Evolutionary conservation across 1,140 invertebrate species (phyloP), one percentile per base, ranked within the genome.

Genomic region (Magallana angulata): DNA sequence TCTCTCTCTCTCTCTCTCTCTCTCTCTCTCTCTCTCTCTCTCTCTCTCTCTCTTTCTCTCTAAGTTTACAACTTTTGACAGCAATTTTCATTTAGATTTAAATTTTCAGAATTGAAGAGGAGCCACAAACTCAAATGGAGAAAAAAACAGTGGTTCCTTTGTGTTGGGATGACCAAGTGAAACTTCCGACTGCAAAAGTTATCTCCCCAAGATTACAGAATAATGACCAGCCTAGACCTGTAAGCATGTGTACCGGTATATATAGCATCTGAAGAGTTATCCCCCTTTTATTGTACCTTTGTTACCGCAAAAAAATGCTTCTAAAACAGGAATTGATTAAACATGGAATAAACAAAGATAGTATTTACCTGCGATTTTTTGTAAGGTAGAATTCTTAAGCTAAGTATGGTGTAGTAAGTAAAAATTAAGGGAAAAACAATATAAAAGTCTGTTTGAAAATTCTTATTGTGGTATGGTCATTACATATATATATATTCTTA

Each of bases 101-200:
- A 48, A 16, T 24, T 84, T 30, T 62, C 30, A 60, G 82, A 57
- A 84, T 59, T 84, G 82, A 59, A 60, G 82, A 48, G 30, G 82
- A 84, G 11, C 82, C 48, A 24, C 48, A 82, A n/a, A 82, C 56
- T n/a, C 56, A 58, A 82, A 58, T 57, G 57, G 81, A 82, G 7
- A 82, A 76, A 48, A 48, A n/a, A 24, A 5, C 60, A 71, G 56
- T 76, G 6, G 60, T 91, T 5, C 91, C 91, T n/a, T 88, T 93
- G 7, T 91, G 90, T 86, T 93, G 92, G 92, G 88, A 88, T 18
- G 92, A 92, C 88, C 91, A 92, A 85, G 56, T 92, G 18, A 76
- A 76, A 30, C 18, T 36, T 7, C 83, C 88, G 4, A 57, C 90
- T 36, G 86, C 89, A 57, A 93, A 91, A 85, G 89, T 93, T 58